A percentile compares a stretch with the other conserved stretches of the same genome.
phyloP scores from a whole-genome alignment of 2,113 vertebrate species.

The Solea solea region DNA sequence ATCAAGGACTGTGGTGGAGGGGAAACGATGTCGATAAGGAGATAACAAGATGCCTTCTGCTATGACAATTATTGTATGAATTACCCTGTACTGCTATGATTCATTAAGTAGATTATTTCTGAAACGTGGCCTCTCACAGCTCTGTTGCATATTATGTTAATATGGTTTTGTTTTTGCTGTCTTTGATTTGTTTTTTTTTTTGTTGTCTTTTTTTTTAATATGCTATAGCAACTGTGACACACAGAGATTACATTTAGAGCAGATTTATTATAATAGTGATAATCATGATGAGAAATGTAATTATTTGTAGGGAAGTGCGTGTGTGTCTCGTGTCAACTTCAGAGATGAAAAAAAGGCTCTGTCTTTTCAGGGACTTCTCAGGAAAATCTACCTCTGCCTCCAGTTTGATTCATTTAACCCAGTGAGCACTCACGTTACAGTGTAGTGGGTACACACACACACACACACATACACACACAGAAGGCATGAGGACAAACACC shows the following conservation, averaged over 20 bases:
- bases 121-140: conserved; percentile 66
- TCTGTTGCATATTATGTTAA: conserved; percentile 67
- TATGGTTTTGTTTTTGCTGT: conserved; percentile 39
- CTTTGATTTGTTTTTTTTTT: conserved; percentile 33
- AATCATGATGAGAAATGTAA: conserved; percentile 53
- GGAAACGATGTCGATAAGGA: conserved; percentile 36
- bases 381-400: conserved; percentile 86
- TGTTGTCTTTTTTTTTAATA: conserved; percentile 34
- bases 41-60: conserved; percentile 81
- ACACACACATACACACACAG: conserved; percentile 3
- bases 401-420: conserved; percentile 75
- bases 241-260: conserved; percentile 70
- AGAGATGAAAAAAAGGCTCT: conserved; percentile 63
- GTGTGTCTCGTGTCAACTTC: conserved; percentile 52
- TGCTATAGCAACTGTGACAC: conserved; percentile 60
- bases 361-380: conserved; percentile 75
- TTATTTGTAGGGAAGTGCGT: conserved; percentile 59
- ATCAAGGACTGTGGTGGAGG: conserved; percentile 53
- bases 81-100: conserved; percentile 72
- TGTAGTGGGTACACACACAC: conserved; percentile 44
- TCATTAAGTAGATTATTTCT: conserved; percentile 68
- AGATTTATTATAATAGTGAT: conserved; percentile 58
- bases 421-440: conserved; percentile 70
- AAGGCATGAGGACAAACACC: conserved; percentile 12
- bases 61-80: conserved; percentile 79